Percentiles rank a stretch among this genome's conserved stretches.
phyloP scores from a whole-genome alignment of 2,797 vertebrate genomes.

The Falco columbarius region DNA sequence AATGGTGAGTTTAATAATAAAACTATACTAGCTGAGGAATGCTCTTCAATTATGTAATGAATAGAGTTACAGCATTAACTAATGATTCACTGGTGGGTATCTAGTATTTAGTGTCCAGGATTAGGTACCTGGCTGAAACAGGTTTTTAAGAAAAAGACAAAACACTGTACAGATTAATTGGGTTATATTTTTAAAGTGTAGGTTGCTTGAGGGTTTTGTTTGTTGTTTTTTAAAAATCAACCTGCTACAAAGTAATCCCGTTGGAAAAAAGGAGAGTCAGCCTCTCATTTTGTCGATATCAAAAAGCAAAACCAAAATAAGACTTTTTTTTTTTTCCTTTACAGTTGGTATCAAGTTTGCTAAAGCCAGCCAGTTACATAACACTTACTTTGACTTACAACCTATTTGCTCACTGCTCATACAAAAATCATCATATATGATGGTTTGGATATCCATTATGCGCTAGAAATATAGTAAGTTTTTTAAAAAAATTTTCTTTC shows the following conservation, averaged over 20 bases:
- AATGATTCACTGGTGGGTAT: not conserved
- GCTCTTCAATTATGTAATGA: conserved; percentile 28
- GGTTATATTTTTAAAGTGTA: not conserved
- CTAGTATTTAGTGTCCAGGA: not conserved
- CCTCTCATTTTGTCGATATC: not conserved
- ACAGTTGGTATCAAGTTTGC: conserved; percentile 50
- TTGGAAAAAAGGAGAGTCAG: not conserved
- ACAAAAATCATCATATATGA: not conserved
- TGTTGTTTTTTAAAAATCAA: not conserved
- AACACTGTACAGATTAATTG: not conserved
- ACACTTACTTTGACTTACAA: conserved; percentile 55
- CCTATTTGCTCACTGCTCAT: conserved; percentile 37
- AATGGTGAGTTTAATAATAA: not conserved
- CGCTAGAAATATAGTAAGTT: accelerated
- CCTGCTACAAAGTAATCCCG: not conserved
- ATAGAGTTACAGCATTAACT: not conserved
- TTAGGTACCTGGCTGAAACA: not conserved
- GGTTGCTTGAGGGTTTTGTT: not conserved
- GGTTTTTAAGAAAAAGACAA: not conserved
- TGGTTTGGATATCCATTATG: not conserved
- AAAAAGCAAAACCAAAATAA: not conserved
- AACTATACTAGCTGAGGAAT: not conserved
- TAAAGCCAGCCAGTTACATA: conserved; percentile 51
- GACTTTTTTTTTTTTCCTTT: not conserved
- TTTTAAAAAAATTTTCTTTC: not conserved